Base-by-base conservation (phyloP, 2,113 vertebrate species). In the Hirundichthys speculiger region DNA sequence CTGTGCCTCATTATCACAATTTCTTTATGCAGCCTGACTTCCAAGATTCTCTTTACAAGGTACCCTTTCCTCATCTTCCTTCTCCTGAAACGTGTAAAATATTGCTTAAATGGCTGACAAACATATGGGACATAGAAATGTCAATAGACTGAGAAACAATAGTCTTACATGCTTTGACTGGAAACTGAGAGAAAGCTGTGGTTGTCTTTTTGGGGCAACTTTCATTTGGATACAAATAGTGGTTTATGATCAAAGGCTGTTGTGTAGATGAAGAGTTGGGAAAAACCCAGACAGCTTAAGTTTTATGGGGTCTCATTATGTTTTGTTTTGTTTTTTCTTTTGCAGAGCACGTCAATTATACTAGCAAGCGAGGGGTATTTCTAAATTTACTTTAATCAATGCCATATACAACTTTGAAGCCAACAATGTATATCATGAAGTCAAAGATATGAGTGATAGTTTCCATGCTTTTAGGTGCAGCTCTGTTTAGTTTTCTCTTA, bases 1-100 rank as follows among this genome's bases (percentile, higher is more conserved):
- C 84, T 22, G 55, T 47, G 64, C 72, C 86, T 87, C 84, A 90
- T 89, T 85, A 89, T 83, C 75, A 68, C 53, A 41, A 38, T 80
- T 69, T 78, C 74, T 79, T 74, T 64, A 51, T 62, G 79, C 75
- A 65, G 53, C 63, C 64, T 14, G 41, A 46, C 58, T 73, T 64
- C 40, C 62, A 73, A 64, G 69, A 74, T 72, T 25, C 65, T 79
- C 58, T 81, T 77, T 65, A 72, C 34, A 69, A 83, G 74, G 56
- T 67, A 25, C 57, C 57, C 61, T 68, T 69, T 50, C 53, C 59
- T 77, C 60, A 53, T 82, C 73, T 57, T 68, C 30, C 40, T 39
- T 63, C 45, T 69, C 45, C 59, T 30, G 34, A 71, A 66, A 42
- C 69, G 24, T 59, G 50, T 41, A 69, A 84, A 68, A 70, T 69